Evolutionary conservation across 2,888 invertebrate species (phyloP), one percentile per base, ranked within the genome.

Genomic region (Folsomia manolachei): DNA sequence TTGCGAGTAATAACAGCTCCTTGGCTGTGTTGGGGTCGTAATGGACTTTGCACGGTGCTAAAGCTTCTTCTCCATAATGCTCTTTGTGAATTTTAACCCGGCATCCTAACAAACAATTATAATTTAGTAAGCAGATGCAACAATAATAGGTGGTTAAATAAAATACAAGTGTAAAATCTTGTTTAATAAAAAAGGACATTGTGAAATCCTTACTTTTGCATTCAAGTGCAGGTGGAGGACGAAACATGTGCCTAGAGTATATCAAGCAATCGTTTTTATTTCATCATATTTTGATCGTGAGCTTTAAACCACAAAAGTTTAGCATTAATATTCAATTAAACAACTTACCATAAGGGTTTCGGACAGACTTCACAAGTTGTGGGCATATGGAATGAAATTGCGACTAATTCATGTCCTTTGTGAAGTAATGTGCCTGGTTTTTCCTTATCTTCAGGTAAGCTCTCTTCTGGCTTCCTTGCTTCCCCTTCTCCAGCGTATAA

Each of bases 351-450:
- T 81, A 98, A 88, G 82, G 96, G 96, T 83, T 95, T 95, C 78
- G 95, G 91, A 88, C 99, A 99, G 81, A 95, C 92, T 87, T 98
- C 98, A 87, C 98, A 99, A 81, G 94, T 92, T 14, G 97, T 96
- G 71, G 98, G 97, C 90, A 97, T 97, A 86, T 98, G 97, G 86
- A 94, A 98, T 81, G 94, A 94, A 83, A 98, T 94, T 84, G 93
- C 92, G 78, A 97, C 89, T 84, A 98, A 93, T 86, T 97, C 97
- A 86, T 99, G 98, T 18, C 97, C 93, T 85, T 95, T 95, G 83
- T 94, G 90, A 82, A 89, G 88, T 79, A 92, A 87, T 19, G 89
- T 90, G 81, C 90, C 90, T 51, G 85, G 84, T 75, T 84, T 87
- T 84, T 86, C 82, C 84, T 84, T 82, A 84, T 86, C 83, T 71